Base-by-base conservation (phyloP, 2,888 invertebrate species). In the Diaprepes abbreviatus region DNA sequence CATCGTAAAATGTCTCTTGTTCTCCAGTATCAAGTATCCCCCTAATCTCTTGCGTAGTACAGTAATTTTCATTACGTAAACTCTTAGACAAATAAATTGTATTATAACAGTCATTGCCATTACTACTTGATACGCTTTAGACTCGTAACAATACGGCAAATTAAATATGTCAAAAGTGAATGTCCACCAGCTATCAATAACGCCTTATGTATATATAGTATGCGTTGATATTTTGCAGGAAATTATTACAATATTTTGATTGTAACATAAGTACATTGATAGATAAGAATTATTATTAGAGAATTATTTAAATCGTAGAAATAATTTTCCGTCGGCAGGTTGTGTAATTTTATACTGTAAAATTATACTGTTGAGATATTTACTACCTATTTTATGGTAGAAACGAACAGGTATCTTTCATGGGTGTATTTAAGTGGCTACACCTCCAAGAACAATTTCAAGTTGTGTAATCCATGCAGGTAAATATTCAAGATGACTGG, bases 81-180 rank as follows among this genome's bases (percentile, higher is more conserved):
- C 48, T 55, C 66, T 65, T 55, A 64, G 64, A 70, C 62, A 70
- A 70, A 70, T 66, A 70, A 70, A 70, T 66, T 58, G 62, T 66
- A 66, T 19, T 70, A 66, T 66, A 65, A 55, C 66, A 66, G 60
- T 62, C 55, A 60, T 70, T 65, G 65, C 70, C 40, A 69, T 59
- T 69, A 58, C 60, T 60, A 48, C 66, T 66, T 58, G 58, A 66
- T 66, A 68, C 68, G 68, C 57, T 68, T 48, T 48, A 57, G 33
- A 50, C 36, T 57, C 35, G 48, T 50, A 68, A 68, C 68, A 68
- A 68, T 68, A 57, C 36, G 21, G 55, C 57, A 63, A 68, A 68
- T 68, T 68, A 68, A 68, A 68, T 68, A 68, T 68, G 62, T 63
- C 68, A 68, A 68, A 68, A 68, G 68, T 68, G 68, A 68, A 68